A percentile compares a stretch with the other conserved stretches of the same genome.
Conservation (phyloP, 2,888 invertebrate genomes). For the Syrista parreyssii region DNA sequence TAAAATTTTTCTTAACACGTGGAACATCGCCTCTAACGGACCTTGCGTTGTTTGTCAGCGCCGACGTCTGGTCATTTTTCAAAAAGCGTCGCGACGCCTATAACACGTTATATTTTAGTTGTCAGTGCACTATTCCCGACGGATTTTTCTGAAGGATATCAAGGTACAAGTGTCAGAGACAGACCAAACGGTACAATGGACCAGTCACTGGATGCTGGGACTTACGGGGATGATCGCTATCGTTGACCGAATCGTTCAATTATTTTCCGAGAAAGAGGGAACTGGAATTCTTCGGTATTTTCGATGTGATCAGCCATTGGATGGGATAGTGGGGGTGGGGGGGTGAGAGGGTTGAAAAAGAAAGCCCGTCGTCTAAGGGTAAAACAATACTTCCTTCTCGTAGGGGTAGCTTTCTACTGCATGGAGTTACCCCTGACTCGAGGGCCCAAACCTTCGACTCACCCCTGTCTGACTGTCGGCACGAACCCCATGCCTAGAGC, state of each 20-base stretch:
- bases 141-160: neutral
- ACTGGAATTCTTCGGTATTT: neutral
- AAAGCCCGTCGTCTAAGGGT: neutral
- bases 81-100: neutral
- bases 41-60: neutral
- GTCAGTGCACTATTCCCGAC: neutral
- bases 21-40: neutral
- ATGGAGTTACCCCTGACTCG: slow-evolving; percentile 7
- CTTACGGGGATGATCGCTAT: neutral
- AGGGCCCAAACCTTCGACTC: neutral
- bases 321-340: neutral
- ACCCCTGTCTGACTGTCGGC: slow-evolving; percentile 12
- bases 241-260: neutral
- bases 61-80: neutral
- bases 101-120: neutral
- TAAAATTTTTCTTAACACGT: neutral
- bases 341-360: slow-evolving; percentile 7
- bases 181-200: neutral
- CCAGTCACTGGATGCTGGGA: neutral
- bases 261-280: neutral
- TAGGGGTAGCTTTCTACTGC: neutral
- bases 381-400: slow-evolving; percentile 33
- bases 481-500: neutral
- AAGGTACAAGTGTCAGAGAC: neutral
- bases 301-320: neutral